Base-by-base conservation (phyloP, 64 coral and sea anemone species). In the Stichodactyla helianthus region DNA sequence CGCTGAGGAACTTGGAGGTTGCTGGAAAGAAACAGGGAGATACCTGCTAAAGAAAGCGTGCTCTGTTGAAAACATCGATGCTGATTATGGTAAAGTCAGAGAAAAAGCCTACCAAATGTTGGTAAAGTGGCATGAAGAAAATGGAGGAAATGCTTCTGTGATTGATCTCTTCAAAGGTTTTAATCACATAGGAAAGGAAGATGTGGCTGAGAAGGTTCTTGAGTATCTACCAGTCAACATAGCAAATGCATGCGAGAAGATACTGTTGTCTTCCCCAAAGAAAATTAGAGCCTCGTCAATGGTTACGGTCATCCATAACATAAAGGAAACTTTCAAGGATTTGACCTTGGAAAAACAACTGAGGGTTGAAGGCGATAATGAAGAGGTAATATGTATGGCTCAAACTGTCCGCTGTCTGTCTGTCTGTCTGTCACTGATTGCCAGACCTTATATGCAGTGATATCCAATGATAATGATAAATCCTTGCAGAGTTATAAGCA, bases 91-190 rank as follows among this genome's bases (percentile, higher is more conserved):
- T 44, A 20, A 88, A 70, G 95, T 97, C 14, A 44, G 82, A 8
- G 95, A 97, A 82, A 97, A 97, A 27, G 88, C 95, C 19, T 91
- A 83, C 59, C 95, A 97, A 85, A 78, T 97, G 17, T 64, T 97
- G 28, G 53, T 93, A 52, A 93, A 85, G n/a, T 97, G 95, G 95
- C 93, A 91, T 50, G 67, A 44, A 53, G 95, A 93, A 10, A 52
- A 82, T 9, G 95, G 95, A 0, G 11, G 53, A 0, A 52, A 74
- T 70, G 89, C 95, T 5, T 93, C 92, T n/a, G 35, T 85, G 53
- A 51, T 60, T 77, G 50, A 52, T 12, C 62, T 97, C 10, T 88
- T 93, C 59, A 31, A 59, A 14, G 54, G 86, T 12, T 31, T 96
- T 6, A 50, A 89, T 50, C 84, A 90, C 64, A 89, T 96, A 16